Evolutionary conservation across 2,113 vertebrate genomes (phyloP), one percentile per base, ranked within the genome.

Genomic region (Oncorhynchus kisutch): DNA sequence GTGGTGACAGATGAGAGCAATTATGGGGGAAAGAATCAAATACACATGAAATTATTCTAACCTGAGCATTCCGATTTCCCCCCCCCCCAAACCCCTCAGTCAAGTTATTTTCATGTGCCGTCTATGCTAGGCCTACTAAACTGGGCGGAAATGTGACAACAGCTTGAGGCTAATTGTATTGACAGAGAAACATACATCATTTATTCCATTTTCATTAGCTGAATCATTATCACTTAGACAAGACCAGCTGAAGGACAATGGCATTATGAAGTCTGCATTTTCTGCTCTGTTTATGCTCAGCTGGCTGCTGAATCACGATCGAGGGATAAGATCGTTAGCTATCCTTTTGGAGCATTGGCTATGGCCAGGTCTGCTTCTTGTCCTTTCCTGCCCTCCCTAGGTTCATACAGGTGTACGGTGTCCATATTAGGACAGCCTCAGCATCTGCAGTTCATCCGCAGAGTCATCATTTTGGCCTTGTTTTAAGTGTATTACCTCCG

Each of bases 391-490:
- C 16, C 67, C 31, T 18, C 5, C 13, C 1, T 4, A 20, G 27
- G 72, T 11, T 78, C 49, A 70, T 74, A 74, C 70, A 72, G 76
- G 76, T 72, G 9, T 45, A 45, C 39, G 11, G 39, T 45, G 39
- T 45, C 39, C 39, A 45, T 45, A 45, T 45, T 45, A 45, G 39
- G 39, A 45, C 39, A 11, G 39, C 39, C 14, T 13, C n/a, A 8
- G 27, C 34, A n/a, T 54, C 34, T 24, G 72, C 2, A 0, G 27
- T 57, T 16, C 8, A 1, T 67, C 25, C 66, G 79, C 69, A 54
- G 31, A 80, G 62, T 57, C 65, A 54, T 67, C 64, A 68, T 73
- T 86, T 76, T 73, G 24, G 74, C 76, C 73, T 65, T 54, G 25
- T 11, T 11, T 11, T 11, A 45, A 11, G 39, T 45, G 39, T 11